A percentile compares a stretch with the other conserved stretches of the same genome.
These are phyloP conservation scores for Criorhina ranunculi DNA, from an alignment of 2,888 invertebrate species.

Conservation along the genomic window DNA sequence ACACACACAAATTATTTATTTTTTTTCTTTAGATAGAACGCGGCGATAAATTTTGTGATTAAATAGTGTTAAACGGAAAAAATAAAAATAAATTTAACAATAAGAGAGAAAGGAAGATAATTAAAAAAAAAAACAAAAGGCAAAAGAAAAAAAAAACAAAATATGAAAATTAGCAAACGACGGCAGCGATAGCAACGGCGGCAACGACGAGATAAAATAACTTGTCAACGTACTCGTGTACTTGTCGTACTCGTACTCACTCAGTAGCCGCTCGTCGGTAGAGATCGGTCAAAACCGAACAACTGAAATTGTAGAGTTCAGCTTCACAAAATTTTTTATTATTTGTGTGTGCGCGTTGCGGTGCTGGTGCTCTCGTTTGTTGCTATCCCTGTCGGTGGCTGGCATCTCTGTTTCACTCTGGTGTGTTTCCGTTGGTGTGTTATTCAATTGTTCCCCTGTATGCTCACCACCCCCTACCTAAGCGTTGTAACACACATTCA, in stretches of 20 bases:
- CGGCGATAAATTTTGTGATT: not conserved
- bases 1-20: not conserved
- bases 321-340: slow-evolving; percentile 43
- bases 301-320: slow-evolving; percentile 57
- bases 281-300: slow-evolving; percentile 71
- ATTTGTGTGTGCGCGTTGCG: slow-evolving; percentile 26
- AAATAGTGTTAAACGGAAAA: not conserved
- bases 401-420: not conserved
- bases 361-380: slow-evolving; percentile 20
- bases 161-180: slow-evolving; percentile 34
- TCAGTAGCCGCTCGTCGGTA: slow-evolving; percentile 61
- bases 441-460: slow-evolving; percentile 33
- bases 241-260: slow-evolving; percentile 68
- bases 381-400: slow-evolving; percentile 25
- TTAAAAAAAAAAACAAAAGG: not conserved
- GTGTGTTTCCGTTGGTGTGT: slow-evolving; percentile 1
- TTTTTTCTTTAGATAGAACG: not conserved
- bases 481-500: not conserved
- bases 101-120: slow-evolving; percentile 3
- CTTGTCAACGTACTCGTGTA: slow-evolving; percentile 66
- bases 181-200: slow-evolving; percentile 48
- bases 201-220: slow-evolving; percentile 61
- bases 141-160: slow-evolving; percentile 9
- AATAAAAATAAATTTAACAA: too few relatives aligned
- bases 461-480: not conserved